phyloP scores from a whole-genome alignment of 2,888 invertebrate species.

The Melanargia galathea region DNA sequence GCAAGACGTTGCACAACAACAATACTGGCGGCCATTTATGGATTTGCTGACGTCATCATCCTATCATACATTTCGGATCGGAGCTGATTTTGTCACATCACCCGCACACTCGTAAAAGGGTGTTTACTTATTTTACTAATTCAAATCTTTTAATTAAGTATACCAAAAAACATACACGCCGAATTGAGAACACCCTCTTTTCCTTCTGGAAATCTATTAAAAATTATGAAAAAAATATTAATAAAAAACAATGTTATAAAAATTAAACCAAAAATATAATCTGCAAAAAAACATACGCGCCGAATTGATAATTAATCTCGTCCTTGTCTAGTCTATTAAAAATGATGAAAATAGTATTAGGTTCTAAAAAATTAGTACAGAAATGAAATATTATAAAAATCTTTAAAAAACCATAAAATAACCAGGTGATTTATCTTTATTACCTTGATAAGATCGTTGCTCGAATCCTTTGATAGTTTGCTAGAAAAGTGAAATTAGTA shows the following conservation, averaged over 20 bases:
- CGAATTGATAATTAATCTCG: too few species aligned
- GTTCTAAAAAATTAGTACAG: too few species aligned
- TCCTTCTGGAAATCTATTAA: too few species aligned
- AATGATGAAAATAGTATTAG: too few species aligned
- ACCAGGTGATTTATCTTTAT: conserved; percentile 5
- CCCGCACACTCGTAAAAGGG: conserved; percentile 53
- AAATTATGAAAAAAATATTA: too few species aligned
- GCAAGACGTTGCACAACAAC: conserved; percentile 77
- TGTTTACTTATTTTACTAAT: conserved; percentile 45
- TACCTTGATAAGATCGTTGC: conserved; percentile 22
- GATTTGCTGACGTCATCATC: conserved; percentile 66
- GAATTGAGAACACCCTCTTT: not conserved
- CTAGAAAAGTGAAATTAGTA: conserved; percentile 33
- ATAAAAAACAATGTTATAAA: too few species aligned
- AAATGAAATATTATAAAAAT: too few species aligned
- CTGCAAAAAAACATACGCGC: too few species aligned
- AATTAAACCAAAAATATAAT: too few species aligned
- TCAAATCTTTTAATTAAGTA: not conserved
- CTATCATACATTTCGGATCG: conserved; percentile 72
- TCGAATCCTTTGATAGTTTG: conserved; percentile 33
- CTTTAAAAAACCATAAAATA: not conserved
- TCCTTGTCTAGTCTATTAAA: too few species aligned
- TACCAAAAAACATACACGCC: not conserved
- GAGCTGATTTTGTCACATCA: conserved; percentile 63
- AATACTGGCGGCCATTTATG: conserved; percentile 59